Evolutionary conservation across 1,140 invertebrate genomes (phyloP), one percentile per base, ranked within the genome.

Genomic region (Oncopeltus fasciatus): DNA sequence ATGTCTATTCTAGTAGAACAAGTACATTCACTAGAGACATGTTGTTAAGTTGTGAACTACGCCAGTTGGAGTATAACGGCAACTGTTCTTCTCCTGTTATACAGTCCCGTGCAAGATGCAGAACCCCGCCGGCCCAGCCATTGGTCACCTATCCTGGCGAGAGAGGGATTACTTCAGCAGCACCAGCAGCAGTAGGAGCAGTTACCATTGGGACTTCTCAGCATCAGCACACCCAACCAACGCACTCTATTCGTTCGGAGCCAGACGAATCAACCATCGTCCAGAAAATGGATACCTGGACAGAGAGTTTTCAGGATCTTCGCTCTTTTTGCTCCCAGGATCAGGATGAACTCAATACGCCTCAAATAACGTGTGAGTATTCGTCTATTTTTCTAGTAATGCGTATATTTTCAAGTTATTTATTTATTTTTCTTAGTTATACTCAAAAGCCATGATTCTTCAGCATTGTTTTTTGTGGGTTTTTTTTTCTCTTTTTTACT

Each of bases 51-150:
- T 43, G n/a, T 43, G 11, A n/a, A n/a, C 44, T 20, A n/a, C 21
- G n/a, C 2, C 0, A 24, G 24, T 24, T 14, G 49, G 2, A 26
- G 16, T 24, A 24, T 53, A 53, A 53, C 49, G 18, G 20, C 49
- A 14, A 14, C 14, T 57, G 26, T 57, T 29, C 28, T 27, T 28
- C 43, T 56, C 26, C 43, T 56, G 12, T 21, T 57, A 26, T 46
- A 26, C 59, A 65, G 64, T 65, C 64, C 64, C 60, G 64, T 65
- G 64, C 60, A 61, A 61, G 51, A 65, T 65, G 64, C 59, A 53
- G 49, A 53, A 59, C 33, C 24, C 29, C 29, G 33, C 16, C 44
- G 53, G 16, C 16, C n/a, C 60, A 61, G 12, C n/a, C 20, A 59
- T 51, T 44, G 57, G 60, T 28, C 60, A 33, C 60, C 53, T 57